Conservation (phyloP, 1,140 invertebrate genomes). For the Hyposmocoma kahamanoa region DNA sequence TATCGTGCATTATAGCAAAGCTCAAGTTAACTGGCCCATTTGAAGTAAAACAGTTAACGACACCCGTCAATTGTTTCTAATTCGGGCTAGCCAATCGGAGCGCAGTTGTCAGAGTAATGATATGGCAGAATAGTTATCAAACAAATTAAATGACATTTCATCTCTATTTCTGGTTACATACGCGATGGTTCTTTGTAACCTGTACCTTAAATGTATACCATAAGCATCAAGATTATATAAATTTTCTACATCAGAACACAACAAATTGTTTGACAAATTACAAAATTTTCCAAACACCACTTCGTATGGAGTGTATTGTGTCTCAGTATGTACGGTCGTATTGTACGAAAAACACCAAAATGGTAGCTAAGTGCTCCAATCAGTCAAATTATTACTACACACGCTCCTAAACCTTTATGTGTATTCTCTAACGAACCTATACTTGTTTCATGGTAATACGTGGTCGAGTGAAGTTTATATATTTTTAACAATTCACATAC, state of each 20-base stretch:
- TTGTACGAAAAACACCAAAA: not conserved
- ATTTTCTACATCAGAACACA: not conserved
- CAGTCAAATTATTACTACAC: not conserved
- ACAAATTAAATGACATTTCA: too few relatives aligned
- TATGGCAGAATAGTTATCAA: too few relatives aligned
- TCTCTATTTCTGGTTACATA: too few relatives aligned
- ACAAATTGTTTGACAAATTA: constrained; percentile 9
- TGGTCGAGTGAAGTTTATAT: constrained; percentile 22
- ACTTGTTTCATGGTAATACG: constrained; percentile 31
- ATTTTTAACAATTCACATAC: constrained; percentile 21
- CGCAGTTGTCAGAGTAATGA: too few relatives aligned
- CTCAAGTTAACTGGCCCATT: too few relatives aligned
- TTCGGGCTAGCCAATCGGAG: too few relatives aligned
- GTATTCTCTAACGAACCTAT: constrained; percentile 19
- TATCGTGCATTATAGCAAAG: too few relatives aligned
- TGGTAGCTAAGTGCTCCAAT: constrained; percentile 1
- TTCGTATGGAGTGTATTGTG: constrained; percentile 20
- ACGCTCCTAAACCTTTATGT: constrained; percentile 25
- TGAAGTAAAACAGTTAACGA: too few relatives aligned
- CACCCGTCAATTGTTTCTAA: too few relatives aligned
- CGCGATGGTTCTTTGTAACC: constrained; percentile 13
- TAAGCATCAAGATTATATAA: constrained; percentile 4
- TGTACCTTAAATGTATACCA: constrained; percentile 7
- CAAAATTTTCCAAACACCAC: constrained; percentile 25
- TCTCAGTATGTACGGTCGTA: constrained; percentile 5